Base-by-base conservation (phyloP, 2,797 vertebrate genomes). In the Phataginus tetradactyla region DNA sequence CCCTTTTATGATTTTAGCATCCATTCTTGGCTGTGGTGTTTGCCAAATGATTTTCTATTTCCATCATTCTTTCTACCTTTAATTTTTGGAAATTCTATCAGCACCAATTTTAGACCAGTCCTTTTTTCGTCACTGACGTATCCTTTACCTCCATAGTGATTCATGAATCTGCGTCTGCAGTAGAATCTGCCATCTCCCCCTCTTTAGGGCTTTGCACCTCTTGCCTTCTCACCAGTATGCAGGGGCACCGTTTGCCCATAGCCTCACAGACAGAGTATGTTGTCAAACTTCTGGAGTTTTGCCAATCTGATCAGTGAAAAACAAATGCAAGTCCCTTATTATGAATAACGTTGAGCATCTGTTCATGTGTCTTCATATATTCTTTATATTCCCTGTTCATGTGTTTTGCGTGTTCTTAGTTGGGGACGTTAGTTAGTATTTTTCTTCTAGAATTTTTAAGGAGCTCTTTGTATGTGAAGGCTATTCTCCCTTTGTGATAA, bases 391-490 rank as follows among this genome's bases (percentile, higher is more conserved):
- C 7, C 55, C 18, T 85, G 29, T 80, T 68, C 4, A 59, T 63
- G 71, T 39, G 6, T 53, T 45, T 86, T 90, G 6, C 34, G 3
- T 79, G 0, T 80, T 89, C 86, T 45, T 61, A 53, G 72, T 4
- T 55, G 42, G 32, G 18, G 32, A 66, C 57, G 12, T 55, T 86
- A 10, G 12, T 55, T 86, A 10, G 10, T 81, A 32, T 72, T 86
- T 93, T 72, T 88, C n/a, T 89, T 85, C 23, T n/a, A 75, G 42
- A 59, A 53, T 66, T 91, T 91, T 90, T 57, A 29, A 63, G 34
- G 34, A 86, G 18, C 8, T 83, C 32, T 90, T 94, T 83, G 15
- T 93, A 77, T 85, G 13, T 59, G 83, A 85, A 13, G 37, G 14
- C 68, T 61, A 72, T 74, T 93, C 71, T 74, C 27, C 34, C 17